A percentile compares a stretch with the other conserved stretches of the same genome.
Conservation (phyloP, 2,113 vertebrate species). For the Rynchops niger region DNA sequence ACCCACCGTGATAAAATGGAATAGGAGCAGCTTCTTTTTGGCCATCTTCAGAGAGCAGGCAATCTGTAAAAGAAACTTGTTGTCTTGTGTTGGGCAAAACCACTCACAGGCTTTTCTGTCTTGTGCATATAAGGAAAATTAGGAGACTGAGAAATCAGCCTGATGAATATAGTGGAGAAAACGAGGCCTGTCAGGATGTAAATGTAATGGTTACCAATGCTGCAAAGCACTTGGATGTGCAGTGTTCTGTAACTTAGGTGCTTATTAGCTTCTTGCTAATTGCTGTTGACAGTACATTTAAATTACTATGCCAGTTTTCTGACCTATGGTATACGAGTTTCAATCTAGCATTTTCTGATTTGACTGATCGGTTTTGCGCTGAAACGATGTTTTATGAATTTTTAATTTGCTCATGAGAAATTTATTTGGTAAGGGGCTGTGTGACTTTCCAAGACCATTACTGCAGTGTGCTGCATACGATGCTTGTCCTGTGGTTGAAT, state of each 20-base stretch:
- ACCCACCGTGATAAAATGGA: fast-evolving
- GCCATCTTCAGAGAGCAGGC: background rate
- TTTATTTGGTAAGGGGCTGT: background rate
- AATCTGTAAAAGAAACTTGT: background rate
- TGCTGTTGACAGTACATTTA: background rate
- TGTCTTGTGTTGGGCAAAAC: background rate
- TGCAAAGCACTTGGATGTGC: background rate
- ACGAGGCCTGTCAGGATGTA: background rate
- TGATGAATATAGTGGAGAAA: background rate
- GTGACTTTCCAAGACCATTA: background rate
- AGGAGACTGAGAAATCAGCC: background rate
- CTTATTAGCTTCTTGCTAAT: background rate
- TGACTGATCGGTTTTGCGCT: background rate
- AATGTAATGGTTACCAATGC: background rate
- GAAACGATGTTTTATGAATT: background rate
- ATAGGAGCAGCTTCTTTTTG: background rate
- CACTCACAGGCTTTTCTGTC: background rate
- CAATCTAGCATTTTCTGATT: background rate
- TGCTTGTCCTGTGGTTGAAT: background rate
- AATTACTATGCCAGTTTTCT: background rate
- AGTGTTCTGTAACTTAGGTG: background rate
- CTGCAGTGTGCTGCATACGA: background rate
- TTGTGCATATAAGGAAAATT: background rate
- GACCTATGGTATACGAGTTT: background rate
- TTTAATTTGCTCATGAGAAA: background rate